Evolutionary conservation across 2,888 invertebrate genomes (phyloP), one percentile per base, ranked within the genome.

Genomic region (Tetrapedia diversipes): DNA sequence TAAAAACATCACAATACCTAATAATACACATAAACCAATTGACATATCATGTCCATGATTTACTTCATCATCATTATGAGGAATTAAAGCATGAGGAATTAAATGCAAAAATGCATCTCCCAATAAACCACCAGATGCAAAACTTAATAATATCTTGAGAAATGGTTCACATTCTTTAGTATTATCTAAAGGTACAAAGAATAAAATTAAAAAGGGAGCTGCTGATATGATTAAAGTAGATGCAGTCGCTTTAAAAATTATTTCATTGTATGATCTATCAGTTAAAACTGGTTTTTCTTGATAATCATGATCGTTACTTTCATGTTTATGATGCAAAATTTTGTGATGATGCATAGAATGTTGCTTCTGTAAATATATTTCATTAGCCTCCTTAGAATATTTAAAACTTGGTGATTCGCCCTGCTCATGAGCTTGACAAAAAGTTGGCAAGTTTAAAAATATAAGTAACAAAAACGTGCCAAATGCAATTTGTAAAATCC

Each of bases 101-200:
- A 99, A 93, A 93, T 99, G 99, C 7, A 99, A 94, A 92, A 99
- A 99, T 0, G 99, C 99, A 93, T 99, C 99, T 8, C 99, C 99
- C 0, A 99, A 93, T 16, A 99, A 94, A 54, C 99, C 98, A 51
- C 98, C 98, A 1, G 98, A 98, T 0, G 98, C 98, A 92, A 98
- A 98, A 19, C 98, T 97, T 54, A 98, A 92, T 57, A 98, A 93
- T 74, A 99, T 94, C 92, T 99, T 99, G 8, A 99, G 93, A 45
- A 98, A 92, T 0, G 98, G 96, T 91, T 97, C 95, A 91, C 97
- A 96, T 87, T 96, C 96, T 67, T 95, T 94, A 34, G 95, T 95
- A 80, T 96, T 97, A 88, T 98, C 97, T 67, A 99, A 93, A 0
- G 99, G 99, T 86, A 99, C 98, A 77, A 98, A 94, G 89, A 98